These are phyloP conservation scores for Scaptomyza tumidula DNA, from an alignment of 2,888 invertebrate genomes.

Conservation along the genomic window DNA sequence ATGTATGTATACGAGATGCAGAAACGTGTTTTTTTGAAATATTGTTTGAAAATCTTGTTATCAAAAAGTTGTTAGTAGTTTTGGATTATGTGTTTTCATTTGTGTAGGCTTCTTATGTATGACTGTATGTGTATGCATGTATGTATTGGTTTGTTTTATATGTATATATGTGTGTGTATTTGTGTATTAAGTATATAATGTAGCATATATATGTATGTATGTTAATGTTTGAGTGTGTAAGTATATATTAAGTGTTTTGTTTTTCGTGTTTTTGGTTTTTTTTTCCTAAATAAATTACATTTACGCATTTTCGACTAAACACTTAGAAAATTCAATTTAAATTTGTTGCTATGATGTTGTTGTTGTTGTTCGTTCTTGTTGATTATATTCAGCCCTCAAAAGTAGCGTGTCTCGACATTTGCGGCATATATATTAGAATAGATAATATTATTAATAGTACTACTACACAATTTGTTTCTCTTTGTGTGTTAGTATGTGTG, in stretches of 20 bases:
- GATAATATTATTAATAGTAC: constrained; percentile 34
- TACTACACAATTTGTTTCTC: constrained; percentile 32
- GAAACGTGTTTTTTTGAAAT: constrained; percentile 65
- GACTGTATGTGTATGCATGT: constrained; percentile 48
- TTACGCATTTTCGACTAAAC: constrained; percentile 69
- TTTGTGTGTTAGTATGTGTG: background rate
- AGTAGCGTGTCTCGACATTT: constrained; percentile 59
- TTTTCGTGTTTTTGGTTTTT: constrained; percentile 28
- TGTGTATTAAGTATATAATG: constrained; percentile 48
- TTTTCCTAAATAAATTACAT: constrained; percentile 51
- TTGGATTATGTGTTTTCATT: constrained; percentile 58
- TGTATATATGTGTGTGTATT: constrained; percentile 40
- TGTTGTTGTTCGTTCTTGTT: constrained; percentile 14
- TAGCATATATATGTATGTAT: constrained; percentile 36
- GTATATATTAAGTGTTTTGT: constrained; percentile 54
- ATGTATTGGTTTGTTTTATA: constrained; percentile 30
- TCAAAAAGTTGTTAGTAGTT: constrained; percentile 59
- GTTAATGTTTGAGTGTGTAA: constrained; percentile 49
- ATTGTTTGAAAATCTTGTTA: constrained; percentile 63
- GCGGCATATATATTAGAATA: constrained; percentile 52
- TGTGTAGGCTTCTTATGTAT: constrained; percentile 62
- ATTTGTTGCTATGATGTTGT: constrained; percentile 63
- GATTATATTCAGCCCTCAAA: constrained; percentile 37
- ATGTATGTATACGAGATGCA: constrained; percentile 72
- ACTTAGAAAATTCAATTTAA: constrained; percentile 73